These are phyloP conservation scores for Sinocyclocheilus anophthalmus DNA, from an alignment of 2,113 vertebrate genomes.

Conservation along the genomic window DNA sequence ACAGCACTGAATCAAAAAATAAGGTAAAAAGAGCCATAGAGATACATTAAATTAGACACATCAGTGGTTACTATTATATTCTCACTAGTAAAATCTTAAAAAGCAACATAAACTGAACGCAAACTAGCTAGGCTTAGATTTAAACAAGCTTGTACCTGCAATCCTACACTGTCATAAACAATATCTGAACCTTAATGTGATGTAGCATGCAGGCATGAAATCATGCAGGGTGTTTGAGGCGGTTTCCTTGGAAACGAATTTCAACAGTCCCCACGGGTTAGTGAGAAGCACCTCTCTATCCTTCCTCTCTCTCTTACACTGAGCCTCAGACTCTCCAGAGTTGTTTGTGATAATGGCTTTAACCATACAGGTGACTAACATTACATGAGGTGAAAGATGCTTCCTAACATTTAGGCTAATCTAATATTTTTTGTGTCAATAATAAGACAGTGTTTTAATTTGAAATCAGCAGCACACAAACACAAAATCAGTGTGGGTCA, in stretches of 20 bases:
- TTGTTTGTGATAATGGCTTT: not conserved
- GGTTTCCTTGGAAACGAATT: conserved; percentile 39
- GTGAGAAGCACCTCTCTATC: not conserved
- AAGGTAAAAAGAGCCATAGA: not conserved
- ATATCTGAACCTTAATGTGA: conserved; percentile 2
- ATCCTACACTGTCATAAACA: not conserved
- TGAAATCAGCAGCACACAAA: not conserved
- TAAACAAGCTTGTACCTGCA: too few relatives aligned
- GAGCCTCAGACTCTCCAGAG: conserved; percentile 2
- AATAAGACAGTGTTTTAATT: not conserved
- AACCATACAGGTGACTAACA: not conserved
- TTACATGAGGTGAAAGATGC: not conserved
- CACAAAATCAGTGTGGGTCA: not conserved
- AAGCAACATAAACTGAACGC: not conserved
- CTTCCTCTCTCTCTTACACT: not conserved
- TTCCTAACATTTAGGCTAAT: not conserved
- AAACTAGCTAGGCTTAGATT: not conserved
- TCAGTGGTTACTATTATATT: not conserved
- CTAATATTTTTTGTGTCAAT: not conserved
- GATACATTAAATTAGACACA: not conserved
- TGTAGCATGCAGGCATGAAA: not conserved
- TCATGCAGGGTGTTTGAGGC: not conserved
- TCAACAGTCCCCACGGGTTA: not conserved
- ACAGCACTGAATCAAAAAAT: not conserved
- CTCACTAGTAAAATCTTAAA: not conserved